Conservation (phyloP, 2,888 invertebrate species). For the Brachycybe producta region DNA sequence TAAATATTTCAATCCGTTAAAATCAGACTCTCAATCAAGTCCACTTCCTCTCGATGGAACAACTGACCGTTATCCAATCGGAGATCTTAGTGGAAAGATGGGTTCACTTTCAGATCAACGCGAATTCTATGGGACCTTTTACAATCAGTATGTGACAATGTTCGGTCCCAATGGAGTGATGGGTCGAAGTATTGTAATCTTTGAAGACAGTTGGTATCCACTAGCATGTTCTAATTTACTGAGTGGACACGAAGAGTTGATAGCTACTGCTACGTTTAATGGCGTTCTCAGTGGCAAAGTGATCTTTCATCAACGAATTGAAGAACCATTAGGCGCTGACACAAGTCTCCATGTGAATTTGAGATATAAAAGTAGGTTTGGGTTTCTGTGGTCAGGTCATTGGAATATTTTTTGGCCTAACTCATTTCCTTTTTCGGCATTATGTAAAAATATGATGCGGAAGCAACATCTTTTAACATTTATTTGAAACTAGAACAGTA, state of each 20-base stretch:
- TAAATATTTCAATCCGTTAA: conserved; percentile 1
- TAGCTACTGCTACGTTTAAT: neutral
- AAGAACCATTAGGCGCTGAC: conserved; percentile 3
- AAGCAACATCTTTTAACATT: too few relatives aligned
- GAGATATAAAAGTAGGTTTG: conserved; percentile 6
- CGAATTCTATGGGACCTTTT: neutral
- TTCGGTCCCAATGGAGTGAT: neutral
- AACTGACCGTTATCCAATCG: conserved; percentile 5
- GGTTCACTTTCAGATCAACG: neutral
- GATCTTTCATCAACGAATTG: neutral
- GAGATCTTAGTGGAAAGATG: neutral
- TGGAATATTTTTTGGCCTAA: neutral
- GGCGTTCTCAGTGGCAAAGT: neutral
- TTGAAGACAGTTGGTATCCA: conserved; percentile 9
- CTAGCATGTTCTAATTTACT: conserved; percentile 1
- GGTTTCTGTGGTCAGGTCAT: neutral
- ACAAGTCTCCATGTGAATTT: neutral
- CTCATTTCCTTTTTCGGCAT: too few relatives aligned
- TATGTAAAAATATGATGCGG: too few relatives aligned
- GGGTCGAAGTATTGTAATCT: conserved; percentile 1
- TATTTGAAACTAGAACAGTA: too few relatives aligned
- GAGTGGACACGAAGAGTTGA: neutral
- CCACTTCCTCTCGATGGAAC: conserved; percentile 1
- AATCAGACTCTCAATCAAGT: neutral
- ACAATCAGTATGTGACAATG: conserved; percentile 8